phyloP scores from a whole-genome alignment of 1,140 invertebrate genomes.

The Pristionchus pacificus region DNA sequence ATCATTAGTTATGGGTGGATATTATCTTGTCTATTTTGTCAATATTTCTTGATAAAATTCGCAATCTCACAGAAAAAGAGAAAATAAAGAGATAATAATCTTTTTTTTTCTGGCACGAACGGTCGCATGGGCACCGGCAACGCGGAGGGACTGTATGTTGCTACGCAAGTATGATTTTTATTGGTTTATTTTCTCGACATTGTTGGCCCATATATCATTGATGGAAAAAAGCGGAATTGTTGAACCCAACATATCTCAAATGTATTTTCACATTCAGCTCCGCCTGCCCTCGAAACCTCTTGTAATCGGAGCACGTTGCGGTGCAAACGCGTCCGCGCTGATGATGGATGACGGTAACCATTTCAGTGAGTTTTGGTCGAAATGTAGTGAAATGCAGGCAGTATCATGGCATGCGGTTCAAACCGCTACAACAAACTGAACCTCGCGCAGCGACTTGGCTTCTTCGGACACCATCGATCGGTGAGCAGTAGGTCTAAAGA shows the following conservation, averaged over 20 bases:
- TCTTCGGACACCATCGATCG: conserved; percentile 59
- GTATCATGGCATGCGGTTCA: conserved; percentile 68
- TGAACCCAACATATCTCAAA: background rate
- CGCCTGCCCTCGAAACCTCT: conserved; percentile 14
- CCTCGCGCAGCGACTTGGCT: conserved; percentile 63
- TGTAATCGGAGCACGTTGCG: conserved; percentile 65
- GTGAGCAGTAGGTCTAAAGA: conserved; percentile 31
- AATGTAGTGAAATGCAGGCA: conserved; percentile 43
- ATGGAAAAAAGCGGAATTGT: too few species aligned
- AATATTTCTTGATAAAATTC: too few species aligned
- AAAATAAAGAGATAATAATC: too few species aligned
- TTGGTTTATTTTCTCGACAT: too few species aligned
- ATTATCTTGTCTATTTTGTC: too few species aligned
- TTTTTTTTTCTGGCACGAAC: conserved; percentile 63
- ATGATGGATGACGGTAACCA: conserved; percentile 63
- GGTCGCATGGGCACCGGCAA: conserved; percentile 69
- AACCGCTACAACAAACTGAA: conserved; percentile 72
- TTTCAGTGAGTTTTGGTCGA: background rate
- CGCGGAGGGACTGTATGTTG: conserved; percentile 62
- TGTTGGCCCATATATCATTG: too few species aligned
- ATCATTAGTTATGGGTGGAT: too few species aligned
- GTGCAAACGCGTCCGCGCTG: conserved; percentile 62
- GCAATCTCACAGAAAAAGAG: too few species aligned
- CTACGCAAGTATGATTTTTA: conserved; percentile 35
- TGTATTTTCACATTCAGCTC: conserved; percentile 5